Evolutionary conservation across 2,797 vertebrate species (phyloP).

Genomic region (Cyprinella venusta): DNA sequence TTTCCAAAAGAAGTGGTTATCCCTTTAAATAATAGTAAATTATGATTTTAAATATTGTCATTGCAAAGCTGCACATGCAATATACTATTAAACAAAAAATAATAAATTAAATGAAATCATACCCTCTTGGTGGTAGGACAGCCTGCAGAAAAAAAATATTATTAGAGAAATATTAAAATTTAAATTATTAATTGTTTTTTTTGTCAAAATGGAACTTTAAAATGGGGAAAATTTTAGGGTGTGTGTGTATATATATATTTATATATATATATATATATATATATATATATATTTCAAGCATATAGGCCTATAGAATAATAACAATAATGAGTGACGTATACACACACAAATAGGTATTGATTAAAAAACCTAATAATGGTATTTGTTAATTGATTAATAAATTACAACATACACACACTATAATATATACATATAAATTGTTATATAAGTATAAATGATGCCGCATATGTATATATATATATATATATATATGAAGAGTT

Average conservation of each 20-base stretch:
- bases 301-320: not conserved
- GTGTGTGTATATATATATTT: not conserved
- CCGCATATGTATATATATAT: too few relatives aligned
- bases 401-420: too few relatives aligned
- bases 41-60: not conserved
- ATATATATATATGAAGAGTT: too few relatives aligned
- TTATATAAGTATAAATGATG: too few relatives aligned
- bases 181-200: not conserved
- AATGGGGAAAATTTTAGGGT: not conserved
- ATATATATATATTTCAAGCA: not conserved
- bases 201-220: not conserved
- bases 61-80: not conserved
- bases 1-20: too few relatives aligned
- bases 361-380: too few relatives aligned
- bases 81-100: not conserved
- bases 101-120: slow-evolving; percentile 27
- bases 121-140: slow-evolving; percentile 74
- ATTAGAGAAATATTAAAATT: not conserved
- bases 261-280: not conserved
- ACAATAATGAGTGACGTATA: not conserved
- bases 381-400: too few relatives aligned
- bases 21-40: not conserved
- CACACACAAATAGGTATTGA: too few relatives aligned
- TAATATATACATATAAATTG: too few relatives aligned
- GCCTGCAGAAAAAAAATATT: slow-evolving; percentile 68